Conservation (phyloP, 1,140 invertebrate species). For the Mycetomoellerius zeteki region DNA sequence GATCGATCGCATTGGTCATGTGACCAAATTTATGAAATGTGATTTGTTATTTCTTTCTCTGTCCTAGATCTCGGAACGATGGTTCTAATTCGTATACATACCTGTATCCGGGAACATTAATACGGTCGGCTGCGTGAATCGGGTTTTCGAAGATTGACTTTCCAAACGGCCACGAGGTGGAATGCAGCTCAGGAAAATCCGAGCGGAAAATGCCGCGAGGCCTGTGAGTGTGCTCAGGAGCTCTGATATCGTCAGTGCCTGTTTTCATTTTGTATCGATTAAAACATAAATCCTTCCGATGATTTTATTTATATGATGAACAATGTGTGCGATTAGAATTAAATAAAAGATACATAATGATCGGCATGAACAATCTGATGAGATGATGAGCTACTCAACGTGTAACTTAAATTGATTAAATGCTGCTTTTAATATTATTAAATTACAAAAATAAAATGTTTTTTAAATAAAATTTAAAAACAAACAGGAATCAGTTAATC, state of each 20-base stretch:
- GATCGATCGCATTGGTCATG: too few relatives aligned
- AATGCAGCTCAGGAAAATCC: slow-evolving; percentile 89
- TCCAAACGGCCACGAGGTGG: slow-evolving; percentile 90
- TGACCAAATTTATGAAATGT: too few relatives aligned
- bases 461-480: too few relatives aligned
- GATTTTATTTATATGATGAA: not conserved
- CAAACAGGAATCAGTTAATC: too few relatives aligned
- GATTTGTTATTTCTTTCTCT: too few relatives aligned
- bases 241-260: slow-evolving; percentile 96
- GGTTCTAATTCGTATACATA: slow-evolving; percentile 65
- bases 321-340: not conserved
- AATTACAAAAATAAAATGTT: too few relatives aligned
- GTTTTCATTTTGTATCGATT: slow-evolving; percentile 61
- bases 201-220: slow-evolving; percentile 91
- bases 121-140: slow-evolving; percentile 92
- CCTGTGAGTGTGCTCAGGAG: slow-evolving; percentile 91
- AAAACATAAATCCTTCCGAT: not conserved
- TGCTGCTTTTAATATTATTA: too few relatives aligned
- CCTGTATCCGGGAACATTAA: slow-evolving; percentile 94
- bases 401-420: not conserved
- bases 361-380: not conserved
- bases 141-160: slow-evolving; percentile 96
- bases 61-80: too few relatives aligned
- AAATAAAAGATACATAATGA: not conserved
- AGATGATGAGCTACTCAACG: not conserved